Evolutionary conservation across 2,113 vertebrate species (phyloP).

Genomic region (Gopherus flavomarginatus): DNA sequence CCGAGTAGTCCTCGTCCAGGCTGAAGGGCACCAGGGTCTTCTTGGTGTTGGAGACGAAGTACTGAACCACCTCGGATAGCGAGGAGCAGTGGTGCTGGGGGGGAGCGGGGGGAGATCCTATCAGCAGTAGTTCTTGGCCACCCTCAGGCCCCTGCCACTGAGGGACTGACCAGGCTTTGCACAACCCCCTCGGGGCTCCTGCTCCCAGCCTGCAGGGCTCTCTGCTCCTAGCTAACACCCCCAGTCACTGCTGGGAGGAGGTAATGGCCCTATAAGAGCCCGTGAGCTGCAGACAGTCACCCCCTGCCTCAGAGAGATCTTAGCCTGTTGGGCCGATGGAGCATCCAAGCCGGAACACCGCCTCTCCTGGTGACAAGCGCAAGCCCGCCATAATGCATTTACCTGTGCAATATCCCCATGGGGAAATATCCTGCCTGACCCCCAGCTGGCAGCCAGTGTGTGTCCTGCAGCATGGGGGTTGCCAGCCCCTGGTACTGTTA

Average conservation of each 20-base stretch:
- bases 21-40: constrained; percentile 77
- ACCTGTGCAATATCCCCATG: neutral
- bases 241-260: neutral
- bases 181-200: neutral
- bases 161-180: no score
- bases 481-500: neutral
- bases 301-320: neutral
- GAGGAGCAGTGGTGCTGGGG: constrained; percentile 80
- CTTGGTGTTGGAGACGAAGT: constrained; percentile 76
- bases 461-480: neutral
- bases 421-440: neutral
- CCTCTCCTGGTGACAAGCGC: neutral
- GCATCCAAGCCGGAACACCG: neutral
- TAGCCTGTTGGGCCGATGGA: neutral
- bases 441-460: neutral
- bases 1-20: constrained; percentile 79
- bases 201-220: neutral
- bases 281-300: neutral
- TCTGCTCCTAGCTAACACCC: neutral
- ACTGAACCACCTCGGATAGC: constrained; percentile 76
- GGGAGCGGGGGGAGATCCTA: neutral
- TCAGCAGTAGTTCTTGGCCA: neutral
- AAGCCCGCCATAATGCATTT: neutral
- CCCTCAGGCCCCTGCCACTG: neutral
- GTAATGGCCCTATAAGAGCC: neutral